phyloP scores from a whole-genome alignment of 2,113 vertebrate genomes.

The Eurystomus gularis region DNA sequence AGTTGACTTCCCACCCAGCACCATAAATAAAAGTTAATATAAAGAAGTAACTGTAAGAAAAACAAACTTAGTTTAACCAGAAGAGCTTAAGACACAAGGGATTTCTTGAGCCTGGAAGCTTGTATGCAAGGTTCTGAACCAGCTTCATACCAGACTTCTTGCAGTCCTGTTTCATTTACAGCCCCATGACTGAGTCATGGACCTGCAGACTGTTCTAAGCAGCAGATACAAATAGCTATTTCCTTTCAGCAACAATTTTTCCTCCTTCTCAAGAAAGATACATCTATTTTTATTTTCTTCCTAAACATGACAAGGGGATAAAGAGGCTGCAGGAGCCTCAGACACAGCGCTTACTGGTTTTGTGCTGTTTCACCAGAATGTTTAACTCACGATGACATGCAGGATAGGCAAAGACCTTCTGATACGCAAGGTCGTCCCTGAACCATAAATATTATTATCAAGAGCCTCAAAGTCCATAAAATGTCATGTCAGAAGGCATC shows the following conservation, averaged over 20 bases:
- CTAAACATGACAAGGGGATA: not conserved
- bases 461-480: constrained; percentile 6
- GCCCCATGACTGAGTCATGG: not conserved
- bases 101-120: not conserved
- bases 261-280: not conserved
- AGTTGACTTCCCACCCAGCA: not conserved
- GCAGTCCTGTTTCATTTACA: not conserved
- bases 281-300: not conserved
- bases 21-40: not conserved
- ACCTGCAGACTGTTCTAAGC: not conserved
- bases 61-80: not conserved
- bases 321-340: not conserved
- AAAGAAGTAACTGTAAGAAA: not conserved
- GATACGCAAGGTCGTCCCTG: not conserved
- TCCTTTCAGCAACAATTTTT: not conserved
- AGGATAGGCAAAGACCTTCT: not conserved
- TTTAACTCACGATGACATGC: constrained; percentile 23
- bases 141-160: not conserved
- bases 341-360: not conserved
- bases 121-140: not conserved
- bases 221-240: not conserved
- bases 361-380: not conserved
- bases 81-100: not conserved
- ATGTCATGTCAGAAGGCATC: constrained; percentile 28
- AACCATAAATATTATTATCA: constrained; percentile 9